phyloP scores from a whole-genome alignment of 2,888 invertebrate species.

The Leucania comma region DNA sequence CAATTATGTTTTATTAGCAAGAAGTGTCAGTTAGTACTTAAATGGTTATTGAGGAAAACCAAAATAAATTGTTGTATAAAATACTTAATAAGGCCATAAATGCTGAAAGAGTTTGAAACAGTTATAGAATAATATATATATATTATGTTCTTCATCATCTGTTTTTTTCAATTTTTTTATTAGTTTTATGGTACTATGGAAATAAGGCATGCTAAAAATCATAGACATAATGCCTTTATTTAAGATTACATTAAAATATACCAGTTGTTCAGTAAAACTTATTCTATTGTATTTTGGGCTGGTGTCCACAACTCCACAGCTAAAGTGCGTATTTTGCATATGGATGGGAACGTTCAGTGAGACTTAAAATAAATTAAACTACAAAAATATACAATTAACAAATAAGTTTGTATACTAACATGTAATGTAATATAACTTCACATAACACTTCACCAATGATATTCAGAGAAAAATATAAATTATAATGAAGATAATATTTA shows the following conservation, averaged over 20 bases:
- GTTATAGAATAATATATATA: background rate
- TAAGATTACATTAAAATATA: background rate
- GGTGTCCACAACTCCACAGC: too few relatives aligned
- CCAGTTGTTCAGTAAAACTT: too few relatives aligned
- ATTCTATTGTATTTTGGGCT: too few relatives aligned
- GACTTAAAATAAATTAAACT: background rate
- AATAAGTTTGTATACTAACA: background rate
- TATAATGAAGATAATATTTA: slow-evolving; percentile 9
- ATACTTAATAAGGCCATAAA: background rate
- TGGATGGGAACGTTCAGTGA: background rate
- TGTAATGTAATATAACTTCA: slow-evolving; percentile 7
- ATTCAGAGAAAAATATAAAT: slow-evolving; percentile 8
- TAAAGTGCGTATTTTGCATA: too few relatives aligned
- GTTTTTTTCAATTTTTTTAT: too few relatives aligned
- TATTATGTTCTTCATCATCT: background rate
- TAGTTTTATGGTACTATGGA: background rate
- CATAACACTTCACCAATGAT: slow-evolving; percentile 8
- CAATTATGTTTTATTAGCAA: background rate
- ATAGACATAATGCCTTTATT: background rate
- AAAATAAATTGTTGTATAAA: background rate
- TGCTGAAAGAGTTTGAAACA: background rate
- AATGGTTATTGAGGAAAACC: background rate
- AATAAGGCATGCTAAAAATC: background rate
- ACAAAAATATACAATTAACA: background rate
- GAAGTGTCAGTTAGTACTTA: background rate